phyloP scores from a whole-genome alignment of 2,797 vertebrate species.

The Peromyscus aztecus region DNA sequence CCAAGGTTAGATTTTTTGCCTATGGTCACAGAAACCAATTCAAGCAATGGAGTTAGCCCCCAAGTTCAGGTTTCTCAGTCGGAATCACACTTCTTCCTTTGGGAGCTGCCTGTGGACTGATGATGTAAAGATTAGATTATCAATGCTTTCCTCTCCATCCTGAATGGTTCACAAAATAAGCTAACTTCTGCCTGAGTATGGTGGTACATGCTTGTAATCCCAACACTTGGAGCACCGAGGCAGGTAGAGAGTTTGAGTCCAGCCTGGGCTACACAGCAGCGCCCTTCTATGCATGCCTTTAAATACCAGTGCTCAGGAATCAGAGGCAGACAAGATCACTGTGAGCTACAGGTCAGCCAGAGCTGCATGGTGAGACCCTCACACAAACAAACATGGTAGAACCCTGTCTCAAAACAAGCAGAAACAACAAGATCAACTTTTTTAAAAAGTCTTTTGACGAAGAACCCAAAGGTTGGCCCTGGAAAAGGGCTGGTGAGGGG shows the following conservation, averaged over 20 bases:
- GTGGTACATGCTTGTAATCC: not conserved
- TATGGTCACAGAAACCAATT: not conserved
- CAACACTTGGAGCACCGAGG: not conserved
- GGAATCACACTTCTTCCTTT: not conserved
- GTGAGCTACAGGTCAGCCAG: not conserved
- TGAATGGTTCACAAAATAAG: not conserved
- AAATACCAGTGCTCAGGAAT: not conserved
- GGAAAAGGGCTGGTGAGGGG: not conserved
- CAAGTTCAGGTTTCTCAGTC: not conserved
- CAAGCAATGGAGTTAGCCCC: not conserved
- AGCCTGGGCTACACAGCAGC: not conserved
- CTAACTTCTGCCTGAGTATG: not conserved
- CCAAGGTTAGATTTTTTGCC: not conserved
- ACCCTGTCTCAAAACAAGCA: not conserved
- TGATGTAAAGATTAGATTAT: not conserved
- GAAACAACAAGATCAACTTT: not conserved
- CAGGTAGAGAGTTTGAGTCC: not conserved
- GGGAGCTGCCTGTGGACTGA: not conserved
- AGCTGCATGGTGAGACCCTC: not conserved
- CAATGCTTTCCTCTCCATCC: not conserved
- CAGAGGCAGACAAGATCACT: not conserved
- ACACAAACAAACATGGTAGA: not conserved
- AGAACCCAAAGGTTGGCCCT: not conserved
- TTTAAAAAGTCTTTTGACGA: not conserved
- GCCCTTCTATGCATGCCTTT: not conserved